Conservation (phyloP, 2,888 invertebrate genomes). For the Lutraria lutraria region DNA sequence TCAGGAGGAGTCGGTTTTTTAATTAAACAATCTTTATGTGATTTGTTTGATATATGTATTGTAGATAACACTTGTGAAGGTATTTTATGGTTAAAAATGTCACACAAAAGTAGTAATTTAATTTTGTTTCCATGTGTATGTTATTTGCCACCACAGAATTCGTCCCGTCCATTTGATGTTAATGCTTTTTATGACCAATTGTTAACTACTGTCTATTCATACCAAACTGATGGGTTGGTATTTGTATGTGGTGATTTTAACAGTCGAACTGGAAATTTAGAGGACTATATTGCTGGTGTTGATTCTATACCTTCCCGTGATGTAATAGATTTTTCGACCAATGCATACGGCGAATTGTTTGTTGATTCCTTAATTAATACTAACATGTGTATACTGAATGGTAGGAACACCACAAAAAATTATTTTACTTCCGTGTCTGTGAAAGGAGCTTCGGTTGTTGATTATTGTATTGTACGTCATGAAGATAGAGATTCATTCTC, state of each 20-base stretch:
- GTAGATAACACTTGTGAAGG: slow-evolving; percentile 23
- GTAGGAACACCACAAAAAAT: background rate
- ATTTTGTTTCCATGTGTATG: too few relatives aligned
- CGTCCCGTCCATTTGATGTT: slow-evolving; percentile 22
- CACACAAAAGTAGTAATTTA: too few relatives aligned
- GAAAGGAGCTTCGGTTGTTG: slow-evolving; percentile 13
- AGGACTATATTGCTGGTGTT: slow-evolving; percentile 10
- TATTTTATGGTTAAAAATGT: too few relatives aligned
- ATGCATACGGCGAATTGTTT: too few relatives aligned
- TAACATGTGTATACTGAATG: slow-evolving; percentile 18
- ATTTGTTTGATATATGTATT: slow-evolving; percentile 25
- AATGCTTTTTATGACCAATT: slow-evolving; percentile 5
- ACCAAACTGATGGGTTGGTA: background rate
- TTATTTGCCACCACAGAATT: too few relatives aligned
- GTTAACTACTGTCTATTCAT: background rate
- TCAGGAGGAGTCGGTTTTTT: slow-evolving; percentile 33
- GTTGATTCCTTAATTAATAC: slow-evolving; percentile 10
- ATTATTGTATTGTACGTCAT: too few relatives aligned
- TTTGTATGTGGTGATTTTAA: too few relatives aligned
- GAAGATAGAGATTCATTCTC: background rate
- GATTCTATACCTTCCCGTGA: background rate
- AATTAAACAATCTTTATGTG: slow-evolving; percentile 12
- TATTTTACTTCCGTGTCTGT: slow-evolving; percentile 20
- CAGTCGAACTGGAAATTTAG: too few relatives aligned
- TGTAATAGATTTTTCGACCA: slow-evolving; percentile 23